A percentile compares a stretch with the other conserved stretches of the same genome.
Conservation (phyloP, 2,797 vertebrate species). For the Spheniscus humboldti region DNA sequence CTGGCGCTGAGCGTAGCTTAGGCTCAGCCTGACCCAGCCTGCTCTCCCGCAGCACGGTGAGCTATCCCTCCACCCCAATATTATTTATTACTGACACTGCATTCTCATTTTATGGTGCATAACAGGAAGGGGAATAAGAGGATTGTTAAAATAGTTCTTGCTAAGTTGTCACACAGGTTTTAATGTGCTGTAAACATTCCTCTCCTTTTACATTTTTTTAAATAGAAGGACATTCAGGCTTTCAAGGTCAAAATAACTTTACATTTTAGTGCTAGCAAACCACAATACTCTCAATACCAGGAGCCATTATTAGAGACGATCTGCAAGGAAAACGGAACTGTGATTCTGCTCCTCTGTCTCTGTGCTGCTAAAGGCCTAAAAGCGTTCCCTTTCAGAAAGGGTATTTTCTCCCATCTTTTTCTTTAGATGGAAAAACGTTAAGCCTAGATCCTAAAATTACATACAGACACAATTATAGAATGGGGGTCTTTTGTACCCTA, state of each 20-base stretch:
- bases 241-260: conserved; percentile 31
- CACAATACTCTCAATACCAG: not conserved
- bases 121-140: conserved; percentile 42
- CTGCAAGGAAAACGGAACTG: not conserved
- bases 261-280: conserved; percentile 7
- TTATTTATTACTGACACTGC: not conserved
- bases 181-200: conserved; percentile 36
- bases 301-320: not conserved
- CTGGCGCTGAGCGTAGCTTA: not conserved
- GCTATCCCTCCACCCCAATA: not conserved
- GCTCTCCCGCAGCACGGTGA: not conserved
- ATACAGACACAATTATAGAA: not conserved
- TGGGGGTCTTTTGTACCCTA: conserved; percentile 33
- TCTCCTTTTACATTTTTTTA: not conserved
- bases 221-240: not conserved
- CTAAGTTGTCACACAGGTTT: conserved; percentile 52
- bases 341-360: not conserved
- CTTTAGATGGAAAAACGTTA: not conserved
- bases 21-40: not conserved
- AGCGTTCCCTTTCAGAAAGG: not conserved
- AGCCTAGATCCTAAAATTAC: conserved; percentile 7
- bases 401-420: not conserved
- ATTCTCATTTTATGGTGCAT: not conserved
- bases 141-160: conserved; percentile 55
- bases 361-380: not conserved